Evolutionary conservation across 2,113 vertebrate genomes (phyloP).

Genomic region (Oceanodroma tethys): DNA sequence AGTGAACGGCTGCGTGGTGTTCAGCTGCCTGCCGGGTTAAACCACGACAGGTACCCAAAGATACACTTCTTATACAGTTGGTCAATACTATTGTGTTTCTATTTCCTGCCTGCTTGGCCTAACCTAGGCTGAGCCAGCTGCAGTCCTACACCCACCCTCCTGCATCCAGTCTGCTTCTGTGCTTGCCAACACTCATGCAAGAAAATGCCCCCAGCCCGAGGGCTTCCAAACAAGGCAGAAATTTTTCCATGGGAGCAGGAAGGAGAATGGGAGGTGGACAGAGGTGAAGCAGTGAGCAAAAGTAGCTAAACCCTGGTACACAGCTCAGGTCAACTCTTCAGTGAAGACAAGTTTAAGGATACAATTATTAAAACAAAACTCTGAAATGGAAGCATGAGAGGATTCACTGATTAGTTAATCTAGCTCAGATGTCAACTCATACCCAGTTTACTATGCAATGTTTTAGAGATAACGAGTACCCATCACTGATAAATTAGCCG

Average conservation of each 20-base stretch:
- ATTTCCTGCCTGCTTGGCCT: neutral
- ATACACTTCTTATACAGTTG: neutral
- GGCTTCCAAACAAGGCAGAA: neutral
- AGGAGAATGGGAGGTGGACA: neutral
- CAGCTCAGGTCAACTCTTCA: neutral
- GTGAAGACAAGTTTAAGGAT: neutral
- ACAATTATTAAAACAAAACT: neutral
- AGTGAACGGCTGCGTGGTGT: neutral
- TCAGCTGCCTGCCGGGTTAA: neutral
- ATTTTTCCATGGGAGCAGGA: neutral
- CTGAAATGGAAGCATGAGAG: neutral
- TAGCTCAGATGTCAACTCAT: neutral
- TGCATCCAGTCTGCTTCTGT: neutral
- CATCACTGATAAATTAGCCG: neutral
- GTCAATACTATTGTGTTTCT: neutral
- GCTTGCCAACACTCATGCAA: neutral
- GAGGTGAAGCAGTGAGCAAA: neutral
- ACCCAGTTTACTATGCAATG: neutral
- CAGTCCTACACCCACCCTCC: neutral
- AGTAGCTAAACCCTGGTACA: neutral
- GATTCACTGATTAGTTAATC: neutral
- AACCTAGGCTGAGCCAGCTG: neutral
- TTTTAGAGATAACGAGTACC: neutral
- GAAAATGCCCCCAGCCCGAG: neutral
- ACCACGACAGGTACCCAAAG: neutral